These are phyloP conservation scores for Pantherophis guttatus DNA, from an alignment of 2,113 vertebrate genomes.

Conservation along the genomic window DNA sequence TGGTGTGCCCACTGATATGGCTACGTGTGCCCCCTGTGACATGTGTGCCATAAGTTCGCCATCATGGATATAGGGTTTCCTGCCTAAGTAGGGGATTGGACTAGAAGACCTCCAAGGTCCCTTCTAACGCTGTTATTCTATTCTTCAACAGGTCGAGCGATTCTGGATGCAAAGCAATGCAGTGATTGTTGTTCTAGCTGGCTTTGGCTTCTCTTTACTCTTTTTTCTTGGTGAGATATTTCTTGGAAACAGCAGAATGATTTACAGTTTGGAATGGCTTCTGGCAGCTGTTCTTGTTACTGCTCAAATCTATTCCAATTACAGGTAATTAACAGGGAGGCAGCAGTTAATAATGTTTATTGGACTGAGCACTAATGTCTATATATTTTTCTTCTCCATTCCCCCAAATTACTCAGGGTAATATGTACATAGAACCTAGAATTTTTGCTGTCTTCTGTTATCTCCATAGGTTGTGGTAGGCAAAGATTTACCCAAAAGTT, in stretches of 20 bases:
- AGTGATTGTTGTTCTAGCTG: slow-evolving; percentile 85
- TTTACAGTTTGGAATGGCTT: slow-evolving; percentile 77
- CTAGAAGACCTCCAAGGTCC: too few relatives aligned
- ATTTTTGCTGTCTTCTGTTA: not conserved
- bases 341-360: not conserved
- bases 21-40: too few relatives aligned
- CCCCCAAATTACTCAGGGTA: not conserved
- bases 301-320: slow-evolving; percentile 80
- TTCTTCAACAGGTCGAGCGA: slow-evolving; percentile 82
- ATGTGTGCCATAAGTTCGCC: too few relatives aligned
- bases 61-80: too few relatives aligned
- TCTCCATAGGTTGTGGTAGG: not conserved
- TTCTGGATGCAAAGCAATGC: slow-evolving; percentile 97
- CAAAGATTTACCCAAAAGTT: not conserved
- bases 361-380: not conserved
- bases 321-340: slow-evolving; percentile 75
- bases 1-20: too few relatives aligned
- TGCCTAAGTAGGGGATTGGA: too few relatives aligned
- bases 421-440: not conserved
- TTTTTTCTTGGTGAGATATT: slow-evolving; percentile 55
- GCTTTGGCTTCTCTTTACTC: slow-evolving; percentile 76
- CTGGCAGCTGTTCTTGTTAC: slow-evolving; percentile 74
- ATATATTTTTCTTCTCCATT: not conserved
- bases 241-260: slow-evolving; percentile 54
- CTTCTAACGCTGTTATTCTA: too few relatives aligned